These are phyloP conservation scores for Diadophis punctatus DNA, from an alignment of 2,113 vertebrate genomes.

Conservation along the genomic window DNA sequence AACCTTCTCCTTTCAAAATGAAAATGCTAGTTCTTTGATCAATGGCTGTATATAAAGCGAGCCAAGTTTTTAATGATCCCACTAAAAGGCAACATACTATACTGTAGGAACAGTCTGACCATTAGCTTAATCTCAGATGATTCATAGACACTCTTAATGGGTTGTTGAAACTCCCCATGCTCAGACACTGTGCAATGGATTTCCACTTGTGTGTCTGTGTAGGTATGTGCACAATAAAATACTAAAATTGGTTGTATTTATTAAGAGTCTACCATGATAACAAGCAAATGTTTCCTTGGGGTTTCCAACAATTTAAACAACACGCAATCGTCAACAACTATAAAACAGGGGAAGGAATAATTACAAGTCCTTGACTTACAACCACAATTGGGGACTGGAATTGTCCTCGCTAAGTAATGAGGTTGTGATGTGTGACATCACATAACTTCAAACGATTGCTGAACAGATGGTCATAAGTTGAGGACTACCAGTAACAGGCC, in stretches of 20 bases:
- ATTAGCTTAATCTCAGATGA: neutral
- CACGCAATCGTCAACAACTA: neutral
- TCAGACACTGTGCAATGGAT: neutral
- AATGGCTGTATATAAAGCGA: neutral
- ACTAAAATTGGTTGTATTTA: neutral
- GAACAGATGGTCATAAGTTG: neutral
- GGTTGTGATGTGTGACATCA: neutral
- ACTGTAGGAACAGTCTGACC: neutral
- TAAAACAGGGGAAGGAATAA: neutral
- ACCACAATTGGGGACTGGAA: neutral
- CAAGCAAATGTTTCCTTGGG: neutral
- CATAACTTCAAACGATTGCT: neutral
- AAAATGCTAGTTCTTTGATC: neutral
- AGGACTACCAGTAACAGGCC: neutral
- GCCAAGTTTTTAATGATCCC: neutral
- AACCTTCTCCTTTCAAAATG: neutral
- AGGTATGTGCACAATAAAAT: neutral
- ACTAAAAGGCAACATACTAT: neutral
- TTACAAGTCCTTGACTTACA: neutral
- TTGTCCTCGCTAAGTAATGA: neutral
- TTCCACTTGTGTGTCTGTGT: neutral
- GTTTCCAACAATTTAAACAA: neutral
- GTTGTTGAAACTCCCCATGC: neutral
- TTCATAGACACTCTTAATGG: neutral
- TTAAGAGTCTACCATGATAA: neutral